phyloP scores from a whole-genome alignment of 2,113 vertebrate species.

The Merops nubicus region DNA sequence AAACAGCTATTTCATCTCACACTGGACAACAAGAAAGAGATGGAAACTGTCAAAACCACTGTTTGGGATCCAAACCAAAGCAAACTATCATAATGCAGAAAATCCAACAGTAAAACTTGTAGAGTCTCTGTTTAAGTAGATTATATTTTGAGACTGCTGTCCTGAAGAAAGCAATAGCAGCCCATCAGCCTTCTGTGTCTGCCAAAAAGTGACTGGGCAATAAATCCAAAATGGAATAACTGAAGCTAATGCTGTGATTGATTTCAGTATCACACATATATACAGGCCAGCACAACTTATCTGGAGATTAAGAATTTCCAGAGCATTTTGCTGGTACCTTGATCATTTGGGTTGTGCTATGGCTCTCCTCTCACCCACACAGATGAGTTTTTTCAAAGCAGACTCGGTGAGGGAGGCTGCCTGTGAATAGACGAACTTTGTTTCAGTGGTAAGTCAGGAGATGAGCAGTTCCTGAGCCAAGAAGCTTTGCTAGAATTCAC shows the following conservation, averaged over 20 bases:
- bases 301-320: not conserved
- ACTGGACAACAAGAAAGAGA: not conserved
- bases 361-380: not conserved
- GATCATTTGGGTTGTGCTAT: not conserved
- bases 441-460: not conserved
- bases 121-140: not conserved
- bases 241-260: not conserved
- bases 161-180: not conserved
- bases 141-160: not conserved
- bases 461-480: not conserved
- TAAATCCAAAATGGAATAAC: not conserved
- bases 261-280: not conserved
- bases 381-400: not conserved
- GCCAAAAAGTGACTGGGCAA: not conserved
- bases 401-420: not conserved
- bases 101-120: not conserved
- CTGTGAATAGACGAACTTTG: not conserved
- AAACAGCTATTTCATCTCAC: fast-evolving
- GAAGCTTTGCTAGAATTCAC: not conserved
- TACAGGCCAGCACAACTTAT: not conserved
- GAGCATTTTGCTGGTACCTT: not conserved
- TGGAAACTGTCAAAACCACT: not conserved
- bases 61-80: not conserved
- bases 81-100: not conserved
- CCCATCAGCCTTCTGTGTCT: not conserved